A percentile compares a stretch with the other conserved stretches of the same genome.
Conservation (phyloP, 2,113 vertebrate species). For the Xiphophorus maculatus region DNA sequence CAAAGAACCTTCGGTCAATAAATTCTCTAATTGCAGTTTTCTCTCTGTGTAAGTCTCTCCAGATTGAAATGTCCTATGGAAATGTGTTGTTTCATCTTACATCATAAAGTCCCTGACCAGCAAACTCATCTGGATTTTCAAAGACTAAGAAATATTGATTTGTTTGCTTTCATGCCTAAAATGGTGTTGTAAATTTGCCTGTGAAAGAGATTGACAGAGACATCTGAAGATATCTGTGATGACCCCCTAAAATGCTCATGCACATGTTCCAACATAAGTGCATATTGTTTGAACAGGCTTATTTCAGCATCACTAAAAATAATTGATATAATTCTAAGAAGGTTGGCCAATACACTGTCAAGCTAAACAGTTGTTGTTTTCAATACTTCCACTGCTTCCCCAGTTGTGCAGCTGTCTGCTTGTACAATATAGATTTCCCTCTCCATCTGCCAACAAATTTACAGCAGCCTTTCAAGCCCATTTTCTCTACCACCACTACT, state of each 20-base stretch:
- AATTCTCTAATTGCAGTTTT: too few species aligned
- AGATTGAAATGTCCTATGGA: background rate
- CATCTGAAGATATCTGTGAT: background rate
- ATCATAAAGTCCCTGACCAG: background rate
- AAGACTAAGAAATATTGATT: background rate
- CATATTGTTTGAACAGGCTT: background rate
- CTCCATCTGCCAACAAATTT: conserved; percentile 35
- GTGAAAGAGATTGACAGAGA: background rate
- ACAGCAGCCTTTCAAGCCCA: conserved; percentile 16
- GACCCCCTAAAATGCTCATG: background rate
- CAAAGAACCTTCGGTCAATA: too few species aligned
- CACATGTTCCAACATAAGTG: too few species aligned
- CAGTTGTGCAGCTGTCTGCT: conserved; percentile 8
- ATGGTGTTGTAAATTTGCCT: background rate
- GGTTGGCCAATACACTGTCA: background rate
- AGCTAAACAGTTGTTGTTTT: conserved; percentile 8
- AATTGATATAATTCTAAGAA: background rate
- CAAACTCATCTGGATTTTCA: background rate
- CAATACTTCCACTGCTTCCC: background rate
- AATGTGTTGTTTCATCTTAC: background rate
- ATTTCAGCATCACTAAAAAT: background rate
- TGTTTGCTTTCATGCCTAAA: background rate
- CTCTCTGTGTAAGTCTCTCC: too few species aligned
- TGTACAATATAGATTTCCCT: conserved; percentile 15
- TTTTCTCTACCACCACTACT: conserved; percentile 26